Percentiles rank a stretch among this genome's conserved stretches.
Conservation (phyloP, 2,888 invertebrate genomes). For the Drosophila neutralis region DNA sequence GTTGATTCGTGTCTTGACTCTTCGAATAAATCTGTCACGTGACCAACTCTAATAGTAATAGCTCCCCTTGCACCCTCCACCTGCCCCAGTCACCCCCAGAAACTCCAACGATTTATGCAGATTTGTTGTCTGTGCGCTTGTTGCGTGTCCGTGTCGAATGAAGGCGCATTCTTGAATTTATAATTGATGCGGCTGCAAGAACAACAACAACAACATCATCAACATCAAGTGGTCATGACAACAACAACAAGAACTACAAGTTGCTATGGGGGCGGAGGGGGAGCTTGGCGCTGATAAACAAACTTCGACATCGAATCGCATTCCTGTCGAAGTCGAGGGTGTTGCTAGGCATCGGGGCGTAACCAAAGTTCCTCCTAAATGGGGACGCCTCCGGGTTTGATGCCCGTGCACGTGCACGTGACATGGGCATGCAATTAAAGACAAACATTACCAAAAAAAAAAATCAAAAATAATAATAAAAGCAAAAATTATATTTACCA, state of each 20-base stretch:
- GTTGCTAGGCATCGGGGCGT: conserved; percentile 56
- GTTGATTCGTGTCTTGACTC: background rate
- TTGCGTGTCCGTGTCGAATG: conserved; percentile 62
- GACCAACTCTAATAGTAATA: background rate
- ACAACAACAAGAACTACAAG: conserved; percentile 47
- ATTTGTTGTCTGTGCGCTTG: conserved; percentile 42
- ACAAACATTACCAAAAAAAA: conserved; percentile 22
- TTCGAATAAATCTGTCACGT: background rate
- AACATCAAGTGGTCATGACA: conserved; percentile 71
- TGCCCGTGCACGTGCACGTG: conserved; percentile 38
- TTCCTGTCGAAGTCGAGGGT: conserved; percentile 47
- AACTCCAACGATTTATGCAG: conserved; percentile 29
- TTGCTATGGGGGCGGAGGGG: conserved; percentile 44
- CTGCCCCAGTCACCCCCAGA: background rate
- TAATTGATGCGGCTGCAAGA: conserved; percentile 64
- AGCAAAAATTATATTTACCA: background rate
- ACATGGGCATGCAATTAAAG: conserved; percentile 62
- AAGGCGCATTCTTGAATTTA: conserved; percentile 60
- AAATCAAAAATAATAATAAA: background rate
- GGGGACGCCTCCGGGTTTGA: conserved; percentile 12
- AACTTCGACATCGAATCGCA: conserved; percentile 49
- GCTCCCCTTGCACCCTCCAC: background rate
- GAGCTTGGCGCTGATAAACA: conserved; percentile 60
- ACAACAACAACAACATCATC: conserved; percentile 32
- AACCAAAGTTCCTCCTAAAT: background rate